Evolutionary conservation across 1,140 invertebrate genomes (phyloP), one percentile per base, ranked within the genome.

Genomic region (Procambarus virginalis): DNA sequence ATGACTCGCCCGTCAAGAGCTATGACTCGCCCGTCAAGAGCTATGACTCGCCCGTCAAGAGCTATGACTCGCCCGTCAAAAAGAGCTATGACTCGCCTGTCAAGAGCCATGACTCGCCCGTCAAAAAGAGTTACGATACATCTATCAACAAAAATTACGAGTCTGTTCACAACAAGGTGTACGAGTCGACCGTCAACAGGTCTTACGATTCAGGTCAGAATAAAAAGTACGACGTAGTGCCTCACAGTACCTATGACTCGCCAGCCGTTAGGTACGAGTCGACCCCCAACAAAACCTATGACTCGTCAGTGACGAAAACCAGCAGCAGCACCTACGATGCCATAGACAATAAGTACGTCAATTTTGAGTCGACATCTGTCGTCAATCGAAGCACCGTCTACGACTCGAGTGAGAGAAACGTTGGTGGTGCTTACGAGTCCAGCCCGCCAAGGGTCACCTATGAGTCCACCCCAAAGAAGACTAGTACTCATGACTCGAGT

Each of bases 341-440:
- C 10, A 83, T 89, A n/a, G 84, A 89, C 34, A 89, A 83, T 73
- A 89, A 89, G 20, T 89, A 89, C 45, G 73, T 75, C 12, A 84
- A 84, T 55, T 89, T 84, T 34, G 88, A 89, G 48, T 84, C 88
- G 0, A 79, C 84, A 45, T 64, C 88, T 49, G 48, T 82, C 2
- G 81, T 89, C 58, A 89, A 84, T 17, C 58, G 88, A 68, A 89
- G 88, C 75, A 89, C 79, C 20, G 75, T 84, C 34, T 89, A 83
- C 49, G 88, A 89, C 45, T 84, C 88, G 3, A 60, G 51, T 22
- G 58, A 17, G n/a, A 89, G 84, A 48, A 84, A 84, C 22, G 14
- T 73, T 6, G 70, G 81, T 55, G 70, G 73, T 78, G 34, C 88
- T 1, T 89, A 89, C 22, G 88, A 89, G 6, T 46, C 64, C 17